Evolutionary conservation across 2,113 vertebrate species (phyloP).

Genomic region (Phalacrocorax pelagicus): DNA sequence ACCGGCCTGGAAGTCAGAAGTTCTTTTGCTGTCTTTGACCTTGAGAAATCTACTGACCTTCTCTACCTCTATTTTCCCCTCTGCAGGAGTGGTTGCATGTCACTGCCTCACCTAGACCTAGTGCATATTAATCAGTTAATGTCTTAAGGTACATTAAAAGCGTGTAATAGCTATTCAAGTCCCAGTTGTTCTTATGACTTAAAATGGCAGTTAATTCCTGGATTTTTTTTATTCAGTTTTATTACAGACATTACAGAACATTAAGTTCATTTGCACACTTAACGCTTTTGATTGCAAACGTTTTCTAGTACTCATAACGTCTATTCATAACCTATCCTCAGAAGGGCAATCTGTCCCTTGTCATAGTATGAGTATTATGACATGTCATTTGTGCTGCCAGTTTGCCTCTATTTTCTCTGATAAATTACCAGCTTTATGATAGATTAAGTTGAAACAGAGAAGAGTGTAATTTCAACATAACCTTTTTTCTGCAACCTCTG

Average conservation of each 20-base stretch:
- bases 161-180: background rate
- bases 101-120: background rate
- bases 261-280: constrained; percentile 40
- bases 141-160: constrained; percentile 1
- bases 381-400: constrained; percentile 2
- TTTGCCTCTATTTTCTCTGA: constrained; percentile 6
- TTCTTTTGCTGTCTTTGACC: constrained; percentile 19
- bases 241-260: constrained; percentile 14
- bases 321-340: constrained; percentile 1
- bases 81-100: background rate
- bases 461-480: background rate
- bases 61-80: background rate
- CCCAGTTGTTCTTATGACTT: background rate
- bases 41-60: constrained; percentile 13
- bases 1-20: background rate
- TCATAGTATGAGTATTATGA: background rate
- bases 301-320: background rate
- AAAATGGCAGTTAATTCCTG: constrained; percentile 9
- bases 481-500: background rate
- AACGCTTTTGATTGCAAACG: background rate
- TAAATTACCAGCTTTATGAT: constrained; percentile 19
- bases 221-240: background rate
- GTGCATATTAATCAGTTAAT: background rate
- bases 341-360: constrained; percentile 6
- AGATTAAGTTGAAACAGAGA: background rate